Base-by-base conservation (phyloP, 1,140 invertebrate genomes). In the Daktulosphaira vitifoliae region DNA sequence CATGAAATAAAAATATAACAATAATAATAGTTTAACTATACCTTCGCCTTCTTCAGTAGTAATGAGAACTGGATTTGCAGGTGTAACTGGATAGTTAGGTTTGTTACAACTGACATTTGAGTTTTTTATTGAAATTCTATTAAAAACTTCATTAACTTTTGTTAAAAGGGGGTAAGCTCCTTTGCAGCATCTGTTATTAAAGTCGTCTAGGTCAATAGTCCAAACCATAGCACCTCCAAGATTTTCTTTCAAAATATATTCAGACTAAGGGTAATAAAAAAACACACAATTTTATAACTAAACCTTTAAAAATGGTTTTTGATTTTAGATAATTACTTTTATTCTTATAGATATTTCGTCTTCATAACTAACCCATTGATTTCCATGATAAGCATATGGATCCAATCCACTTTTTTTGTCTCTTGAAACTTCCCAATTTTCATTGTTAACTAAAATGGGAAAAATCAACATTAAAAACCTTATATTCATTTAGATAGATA, bases 361-460 rank as follows among this genome's bases (percentile, higher is more conserved):
- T 70, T 97, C 93, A 72, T 84, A 96, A 50, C 90, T 88, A 1
- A 95, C 89, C 90, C 92, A 96, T 70, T 95, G 89, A 70, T 91
- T 81, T 11, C 81, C 81, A 2, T 80, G 77, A 72, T 86, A 85
- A 2, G 89, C 84, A 74, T 87, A 94, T 1, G 91, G 90, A 13
- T 88, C 89, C 74, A 68, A 67, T 33, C 74, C 75, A 9, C 26
- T 54, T 3, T 37, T 29, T 29, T 53, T 37, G 22, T 72, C 74
- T 3, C 70, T 52, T 16, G 68, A 39, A 3, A 67, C 66, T 23
- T 65, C 68, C 70, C 69, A 70, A 8, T 68, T 68, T 25, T 65
- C 62, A 56, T 68, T 70, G 13, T 68, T 65, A 25, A 71, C 70
- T 72, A 66, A 62, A 67, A 70, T 7, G 37, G 26, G 3, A 22